A percentile compares a stretch with the other conserved stretches of the same genome.
phyloP scores from a whole-genome alignment of 1,140 invertebrate species.

The Carcinoscorpius rotundicauda region DNA sequence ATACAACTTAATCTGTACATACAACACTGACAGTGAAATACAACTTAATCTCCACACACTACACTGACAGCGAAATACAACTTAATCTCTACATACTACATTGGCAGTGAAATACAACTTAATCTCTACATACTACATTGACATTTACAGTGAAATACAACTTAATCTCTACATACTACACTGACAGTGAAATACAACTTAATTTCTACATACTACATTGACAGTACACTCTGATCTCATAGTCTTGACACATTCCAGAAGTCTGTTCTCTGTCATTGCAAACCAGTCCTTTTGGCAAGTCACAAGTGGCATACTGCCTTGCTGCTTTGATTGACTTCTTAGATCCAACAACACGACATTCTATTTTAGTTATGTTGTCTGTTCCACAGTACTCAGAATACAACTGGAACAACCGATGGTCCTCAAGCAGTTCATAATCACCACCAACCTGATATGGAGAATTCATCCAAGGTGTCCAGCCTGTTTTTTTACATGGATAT shows the following conservation, averaged over 20 bases:
- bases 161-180: too few species aligned
- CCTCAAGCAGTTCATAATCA: conserved; percentile 10
- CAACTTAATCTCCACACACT: too few species aligned
- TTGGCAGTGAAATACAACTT: too few species aligned
- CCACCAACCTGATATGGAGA: conserved; percentile 21
- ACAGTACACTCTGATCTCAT: conserved; percentile 16
- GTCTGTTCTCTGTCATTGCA: conserved; percentile 31
- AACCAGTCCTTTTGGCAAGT: conserved; percentile 30
- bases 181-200: background rate
- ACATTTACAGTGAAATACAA: too few species aligned
- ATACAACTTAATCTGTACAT: too few species aligned
- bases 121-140: too few species aligned
- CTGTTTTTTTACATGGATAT: conserved; percentile 41
- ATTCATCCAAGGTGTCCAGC: conserved; percentile 65
- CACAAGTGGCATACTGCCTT: conserved; percentile 36
- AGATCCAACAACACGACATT: conserved; percentile 51
- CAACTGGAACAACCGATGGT: conserved; percentile 16
- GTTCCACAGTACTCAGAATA: conserved; percentile 37
- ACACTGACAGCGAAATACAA: too few species aligned
- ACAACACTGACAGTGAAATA: too few species aligned
- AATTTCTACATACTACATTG: conserved; percentile 10
- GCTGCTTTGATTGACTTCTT: conserved; percentile 50
- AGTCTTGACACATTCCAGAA: conserved; percentile 10
- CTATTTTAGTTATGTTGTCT: conserved; percentile 52
- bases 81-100: too few species aligned